Percentiles rank a stretch among this genome's conserved stretches.
phyloP scores from a whole-genome alignment of 2,113 vertebrate species.

The Microcebus tavaratra region DNA sequence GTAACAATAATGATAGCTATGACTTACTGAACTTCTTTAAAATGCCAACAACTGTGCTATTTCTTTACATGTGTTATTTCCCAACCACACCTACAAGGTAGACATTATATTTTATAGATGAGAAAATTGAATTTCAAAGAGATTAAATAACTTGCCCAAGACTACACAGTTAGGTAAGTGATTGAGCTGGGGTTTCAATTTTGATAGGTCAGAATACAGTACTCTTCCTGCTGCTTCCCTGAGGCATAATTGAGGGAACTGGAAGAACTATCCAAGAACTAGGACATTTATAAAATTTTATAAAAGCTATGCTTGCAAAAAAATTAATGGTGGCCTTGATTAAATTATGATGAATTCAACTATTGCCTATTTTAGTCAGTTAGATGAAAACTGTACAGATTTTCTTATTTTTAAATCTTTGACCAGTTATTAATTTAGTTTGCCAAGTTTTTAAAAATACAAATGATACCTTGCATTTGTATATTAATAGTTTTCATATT shows the following conservation, averaged over 20 bases:
- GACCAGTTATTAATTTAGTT: neutral
- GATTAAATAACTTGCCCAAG: neutral
- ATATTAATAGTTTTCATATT: neutral
- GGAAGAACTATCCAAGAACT: neutral
- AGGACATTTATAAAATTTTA: neutral
- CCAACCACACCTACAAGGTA: neutral
- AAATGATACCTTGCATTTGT: neutral
- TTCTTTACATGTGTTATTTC: neutral
- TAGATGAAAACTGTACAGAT: neutral
- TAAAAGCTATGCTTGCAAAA: neutral
- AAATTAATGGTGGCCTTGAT: neutral
- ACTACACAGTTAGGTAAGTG: neutral
- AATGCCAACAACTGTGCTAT: neutral
- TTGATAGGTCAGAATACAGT: neutral
- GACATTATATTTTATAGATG: neutral
- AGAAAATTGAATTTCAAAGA: slow-evolving; percentile 31
- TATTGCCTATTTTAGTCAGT: neutral
- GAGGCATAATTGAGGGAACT: neutral
- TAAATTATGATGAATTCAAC: slow-evolving; percentile 25
- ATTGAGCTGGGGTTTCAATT: neutral
- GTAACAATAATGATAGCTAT: neutral
- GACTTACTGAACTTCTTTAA: neutral
- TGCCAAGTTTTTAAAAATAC: neutral
- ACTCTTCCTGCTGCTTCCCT: neutral
- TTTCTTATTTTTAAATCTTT: neutral